Base-by-base conservation (phyloP, 2,113 vertebrate species). In the Montifringilla adamsi region DNA sequence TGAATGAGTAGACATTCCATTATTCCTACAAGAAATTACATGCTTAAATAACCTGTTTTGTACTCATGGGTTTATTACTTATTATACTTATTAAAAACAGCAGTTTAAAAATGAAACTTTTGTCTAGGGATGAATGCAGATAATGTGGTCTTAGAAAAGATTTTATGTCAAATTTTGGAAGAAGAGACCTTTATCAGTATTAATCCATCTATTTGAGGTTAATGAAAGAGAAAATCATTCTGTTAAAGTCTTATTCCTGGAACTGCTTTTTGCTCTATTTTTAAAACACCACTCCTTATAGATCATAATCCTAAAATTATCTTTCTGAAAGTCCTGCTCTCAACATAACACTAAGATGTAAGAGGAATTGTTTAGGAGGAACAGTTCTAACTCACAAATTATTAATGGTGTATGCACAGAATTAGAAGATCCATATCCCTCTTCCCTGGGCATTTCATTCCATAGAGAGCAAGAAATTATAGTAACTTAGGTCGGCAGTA, bases 211-310 rank as follows among this genome's bases (percentile, higher is more conserved):
- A 58, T 64, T 90, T 94, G 52, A 81, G 26, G 13, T 70, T 62
- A 44, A 66, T 27, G 20, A 84, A 91, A 93, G 37, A 47, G 70
- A 86, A 74, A 56, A 23, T 66, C 33, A 77, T 75, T 84, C 50
- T 77, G 83, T 58, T 30, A 76, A 70, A 43, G 26, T 85, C 90
- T 92, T 94, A 81, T 88, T 95, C 56, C 80, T 78, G 44, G 80
- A 94, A 68, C 33, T 52, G 59, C 31, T 88, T 94, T 78, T 81
- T 84, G 76, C 92, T 92, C 93, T 93, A 72, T 93, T 95, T 96
- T 93, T 94, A 88, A 84, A 90, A 68, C 18, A 82, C 15, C 1
- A 10, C 41, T 92, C n/a, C 47, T 90, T 88, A 67, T n/a, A 92
- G 72, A 78, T 84, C 83, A 88, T 84, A 84, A 88, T 59, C 52